A percentile compares a stretch with the other conserved stretches of the same genome.
These are phyloP conservation scores for Setophaga kirtlandii DNA, from an alignment of 2,113 vertebrate genomes.

Conservation along the genomic window DNA sequence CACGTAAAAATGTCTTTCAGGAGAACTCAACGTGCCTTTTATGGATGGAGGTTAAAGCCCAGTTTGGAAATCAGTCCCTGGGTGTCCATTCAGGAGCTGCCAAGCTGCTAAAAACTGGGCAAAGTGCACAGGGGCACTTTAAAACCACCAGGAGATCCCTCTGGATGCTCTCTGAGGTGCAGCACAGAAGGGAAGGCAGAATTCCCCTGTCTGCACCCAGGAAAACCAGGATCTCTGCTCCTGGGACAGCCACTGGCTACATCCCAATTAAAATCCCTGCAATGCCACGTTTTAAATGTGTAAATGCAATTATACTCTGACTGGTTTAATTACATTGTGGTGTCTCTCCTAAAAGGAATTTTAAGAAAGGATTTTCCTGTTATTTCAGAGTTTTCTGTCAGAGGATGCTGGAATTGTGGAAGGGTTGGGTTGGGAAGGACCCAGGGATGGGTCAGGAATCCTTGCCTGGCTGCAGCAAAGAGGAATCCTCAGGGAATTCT, in stretches of 20 bases:
- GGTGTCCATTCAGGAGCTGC: background rate
- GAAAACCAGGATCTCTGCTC: background rate
- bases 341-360: background rate
- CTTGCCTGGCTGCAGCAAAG: background rate
- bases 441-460: background rate
- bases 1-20: background rate
- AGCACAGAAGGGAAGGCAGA: background rate
- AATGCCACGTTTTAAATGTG: rapidly evolving
- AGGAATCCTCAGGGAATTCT: background rate
- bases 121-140: background rate
- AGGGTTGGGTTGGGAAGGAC: background rate
- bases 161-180: background rate
- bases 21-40: background rate
- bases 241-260: background rate
- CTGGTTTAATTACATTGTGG: background rate
- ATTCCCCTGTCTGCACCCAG: background rate
- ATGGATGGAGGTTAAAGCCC: background rate
- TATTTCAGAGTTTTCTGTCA: background rate
- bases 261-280: background rate
- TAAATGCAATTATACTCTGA: background rate
- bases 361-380: background rate
- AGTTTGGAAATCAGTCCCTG: background rate
- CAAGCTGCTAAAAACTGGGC: background rate
- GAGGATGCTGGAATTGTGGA: background rate
- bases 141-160: background rate